Evolutionary conservation across 1,140 invertebrate species (phyloP).

Genomic region (Hormaphis cornu): DNA sequence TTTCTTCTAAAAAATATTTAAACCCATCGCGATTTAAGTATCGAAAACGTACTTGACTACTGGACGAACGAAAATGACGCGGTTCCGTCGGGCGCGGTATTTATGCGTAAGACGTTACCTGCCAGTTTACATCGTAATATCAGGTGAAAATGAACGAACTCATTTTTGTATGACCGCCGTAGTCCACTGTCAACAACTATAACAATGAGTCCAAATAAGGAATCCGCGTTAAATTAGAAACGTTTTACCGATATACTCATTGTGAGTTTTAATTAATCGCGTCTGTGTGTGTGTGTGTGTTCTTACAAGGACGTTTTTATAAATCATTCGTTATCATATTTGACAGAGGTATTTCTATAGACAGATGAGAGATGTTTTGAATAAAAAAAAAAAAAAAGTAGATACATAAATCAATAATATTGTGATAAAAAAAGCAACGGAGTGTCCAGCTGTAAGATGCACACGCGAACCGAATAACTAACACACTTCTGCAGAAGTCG

Average conservation of each 20-base stretch:
- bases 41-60: too few species aligned
- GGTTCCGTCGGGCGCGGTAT: too few species aligned
- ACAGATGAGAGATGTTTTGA: background rate
- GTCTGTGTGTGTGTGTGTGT: too few species aligned
- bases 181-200: conserved; percentile 18
- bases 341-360: background rate
- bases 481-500: background rate
- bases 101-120: too few species aligned
- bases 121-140: too few species aligned
- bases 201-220: conserved; percentile 5
- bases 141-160: background rate
- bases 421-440: background rate
- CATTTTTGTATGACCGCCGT: conserved; percentile 14
- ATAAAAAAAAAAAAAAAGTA: background rate
- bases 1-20: too few species aligned
- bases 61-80: too few species aligned
- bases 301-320: conserved; percentile 1
- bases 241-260: conserved; percentile 3
- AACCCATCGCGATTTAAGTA: too few species aligned
- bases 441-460: background rate
- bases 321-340: background rate
- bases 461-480: background rate
- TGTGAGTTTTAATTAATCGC: conserved; percentile 4
- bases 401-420: too few species aligned
- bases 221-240: background rate